Conservation (phyloP, 2,888 invertebrate genomes). For the Euplagia quadripunctaria region DNA sequence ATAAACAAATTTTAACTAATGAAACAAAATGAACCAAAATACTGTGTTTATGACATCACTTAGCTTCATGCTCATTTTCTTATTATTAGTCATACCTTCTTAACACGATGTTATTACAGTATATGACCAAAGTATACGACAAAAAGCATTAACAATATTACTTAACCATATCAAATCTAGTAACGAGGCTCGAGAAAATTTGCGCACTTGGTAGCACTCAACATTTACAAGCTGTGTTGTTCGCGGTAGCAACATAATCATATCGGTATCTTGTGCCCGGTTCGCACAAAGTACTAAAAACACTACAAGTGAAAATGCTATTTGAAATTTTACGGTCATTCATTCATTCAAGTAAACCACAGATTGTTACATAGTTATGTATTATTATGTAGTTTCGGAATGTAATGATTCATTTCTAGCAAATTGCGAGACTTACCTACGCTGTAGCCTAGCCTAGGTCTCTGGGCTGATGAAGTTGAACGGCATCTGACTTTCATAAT, state of each 20-base stretch:
- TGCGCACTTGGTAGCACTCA: conserved; percentile 37
- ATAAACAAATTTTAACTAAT: conserved; percentile 11
- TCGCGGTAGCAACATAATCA: conserved; percentile 7
- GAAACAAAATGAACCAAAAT: conserved; percentile 10
- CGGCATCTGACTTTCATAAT: no score
- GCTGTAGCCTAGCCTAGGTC: no score
- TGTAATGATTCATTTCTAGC: not conserved
- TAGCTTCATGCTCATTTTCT: conserved; percentile 42
- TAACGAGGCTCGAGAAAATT: conserved; percentile 35
- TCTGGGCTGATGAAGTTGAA: no score
- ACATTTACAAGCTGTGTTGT: conserved; percentile 28
- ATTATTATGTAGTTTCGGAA: not conserved
- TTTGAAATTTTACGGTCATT: conserved; percentile 7
- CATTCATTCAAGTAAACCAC: not conserved
- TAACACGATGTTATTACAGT: conserved; percentile 45
- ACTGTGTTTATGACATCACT: conserved; percentile 22
- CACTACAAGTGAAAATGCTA: conserved; percentile 12
- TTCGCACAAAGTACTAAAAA: not conserved
- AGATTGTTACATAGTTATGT: not conserved
- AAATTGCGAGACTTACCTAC: not conserved
- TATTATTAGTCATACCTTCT: conserved; percentile 52
- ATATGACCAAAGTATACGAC: conserved; percentile 55
- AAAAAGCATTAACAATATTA: conserved; percentile 60
- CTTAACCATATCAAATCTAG: conserved; percentile 59
- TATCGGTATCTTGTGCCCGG: not conserved